phyloP scores from a whole-genome alignment of 2,888 invertebrate genomes.

The Smittia sp. region DNA sequence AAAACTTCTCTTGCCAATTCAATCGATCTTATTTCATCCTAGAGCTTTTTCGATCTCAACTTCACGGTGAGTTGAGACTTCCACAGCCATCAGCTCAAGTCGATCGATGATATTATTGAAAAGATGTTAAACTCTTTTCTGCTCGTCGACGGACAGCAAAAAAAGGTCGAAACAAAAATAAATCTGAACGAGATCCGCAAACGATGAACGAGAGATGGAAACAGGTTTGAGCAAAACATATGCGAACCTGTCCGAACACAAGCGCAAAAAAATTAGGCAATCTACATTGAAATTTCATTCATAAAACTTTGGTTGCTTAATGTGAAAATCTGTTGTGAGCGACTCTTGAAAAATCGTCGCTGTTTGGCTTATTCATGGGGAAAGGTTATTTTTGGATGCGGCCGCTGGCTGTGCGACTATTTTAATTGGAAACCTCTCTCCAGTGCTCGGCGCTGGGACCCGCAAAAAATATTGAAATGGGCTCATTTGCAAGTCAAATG shows the following conservation, averaged over 20 bases:
- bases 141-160: too few species aligned
- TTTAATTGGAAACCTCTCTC: background rate
- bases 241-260: constrained; percentile 6
- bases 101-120: too few species aligned
- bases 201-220: background rate
- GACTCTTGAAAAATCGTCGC: background rate
- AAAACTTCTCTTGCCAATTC: background rate
- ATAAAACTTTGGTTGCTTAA: constrained; percentile 8
- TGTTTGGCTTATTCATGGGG: background rate
- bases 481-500: constrained; percentile 18
- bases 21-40: too few species aligned
- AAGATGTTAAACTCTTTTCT: too few species aligned
- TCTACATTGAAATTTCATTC: constrained; percentile 29
- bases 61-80: too few species aligned
- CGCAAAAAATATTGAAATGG: background rate
- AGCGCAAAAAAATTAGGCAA: constrained; percentile 4
- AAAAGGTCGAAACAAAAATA: background rate
- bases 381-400: background rate
- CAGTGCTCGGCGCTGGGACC: background rate
- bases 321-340: constrained; percentile 11
- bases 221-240: constrained; percentile 5
- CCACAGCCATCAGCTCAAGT: too few species aligned
- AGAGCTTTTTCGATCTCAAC: too few species aligned
- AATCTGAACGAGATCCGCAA: background rate
- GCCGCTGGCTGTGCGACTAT: background rate